Evolutionary conservation across 30 jellyfish, hydroid and myxozoan species (phyloP).

Genomic region (Rhopilema esculentum): DNA sequence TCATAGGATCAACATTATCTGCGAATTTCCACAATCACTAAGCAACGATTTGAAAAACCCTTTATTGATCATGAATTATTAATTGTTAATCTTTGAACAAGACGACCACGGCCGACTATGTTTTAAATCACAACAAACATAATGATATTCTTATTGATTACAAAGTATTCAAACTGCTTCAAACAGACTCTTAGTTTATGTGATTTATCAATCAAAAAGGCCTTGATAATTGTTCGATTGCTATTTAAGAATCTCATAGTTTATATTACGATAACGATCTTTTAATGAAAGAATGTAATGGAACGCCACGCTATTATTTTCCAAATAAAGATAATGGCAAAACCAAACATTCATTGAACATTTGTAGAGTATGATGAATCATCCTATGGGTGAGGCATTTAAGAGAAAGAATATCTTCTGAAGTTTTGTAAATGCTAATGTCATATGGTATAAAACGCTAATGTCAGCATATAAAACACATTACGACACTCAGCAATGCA

Average conservation of each 20-base stretch:
- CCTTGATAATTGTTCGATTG: not conserved
- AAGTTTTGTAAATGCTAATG: not conserved
- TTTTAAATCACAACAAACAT: slow-evolving; percentile 8
- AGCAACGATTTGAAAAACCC: slow-evolving; percentile 38
- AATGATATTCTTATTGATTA: not conserved
- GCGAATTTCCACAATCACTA: slow-evolving; percentile 19
- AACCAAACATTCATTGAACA: not conserved
- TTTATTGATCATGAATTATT: slow-evolving; percentile 16
- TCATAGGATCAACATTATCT: slow-evolving; percentile 39
- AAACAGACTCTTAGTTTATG: not conserved
- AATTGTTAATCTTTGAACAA: slow-evolving; percentile 19
- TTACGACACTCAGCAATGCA: too few species aligned
- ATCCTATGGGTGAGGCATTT: not conserved
- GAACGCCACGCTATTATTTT: not conserved
- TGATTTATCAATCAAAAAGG: not conserved
- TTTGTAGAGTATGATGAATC: not conserved
- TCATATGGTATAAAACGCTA: too few species aligned
- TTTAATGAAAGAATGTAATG: not conserved
- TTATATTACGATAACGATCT: not conserved
- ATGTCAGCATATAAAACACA: too few species aligned
- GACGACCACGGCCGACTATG: slow-evolving; percentile 11
- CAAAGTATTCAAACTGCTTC: not conserved
- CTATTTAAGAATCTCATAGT: not conserved
- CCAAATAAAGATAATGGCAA: not conserved
- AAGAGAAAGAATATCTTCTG: not conserved